Conservation (phyloP, 2,113 vertebrate species). For the Campylomormyrus numenius region DNA sequence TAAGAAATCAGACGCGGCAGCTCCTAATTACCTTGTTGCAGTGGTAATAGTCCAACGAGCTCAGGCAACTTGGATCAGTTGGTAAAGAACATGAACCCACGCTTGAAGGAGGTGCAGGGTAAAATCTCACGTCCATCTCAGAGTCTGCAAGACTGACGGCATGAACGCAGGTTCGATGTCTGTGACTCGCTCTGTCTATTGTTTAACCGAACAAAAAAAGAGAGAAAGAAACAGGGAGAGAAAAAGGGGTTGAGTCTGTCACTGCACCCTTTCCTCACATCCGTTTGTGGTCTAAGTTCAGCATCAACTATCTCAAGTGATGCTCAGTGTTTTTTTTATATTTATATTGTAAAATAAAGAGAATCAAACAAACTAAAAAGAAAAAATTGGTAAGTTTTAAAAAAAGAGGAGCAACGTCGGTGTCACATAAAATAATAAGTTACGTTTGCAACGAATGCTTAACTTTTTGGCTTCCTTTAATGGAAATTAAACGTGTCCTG, state of each 20-base stretch:
- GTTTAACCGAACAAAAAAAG: constrained; percentile 47
- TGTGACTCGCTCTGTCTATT: constrained; percentile 53
- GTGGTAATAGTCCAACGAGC: constrained; percentile 86
- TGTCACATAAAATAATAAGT: background rate
- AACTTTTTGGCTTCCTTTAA: constrained; percentile 11
- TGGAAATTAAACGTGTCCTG: constrained; percentile 33
- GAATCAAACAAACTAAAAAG: constrained; percentile 29
- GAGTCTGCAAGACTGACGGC: constrained; percentile 58
- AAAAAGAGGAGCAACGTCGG: background rate
- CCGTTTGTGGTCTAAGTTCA: constrained; percentile 56
- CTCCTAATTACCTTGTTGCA: constrained; percentile 77
- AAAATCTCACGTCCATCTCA: constrained; percentile 85
- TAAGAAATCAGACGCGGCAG: background rate
- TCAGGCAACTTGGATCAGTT: constrained; percentile 78
- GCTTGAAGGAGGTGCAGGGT: constrained; percentile 79
- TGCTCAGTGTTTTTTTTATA: constrained; percentile 48
- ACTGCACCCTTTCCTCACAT: constrained; percentile 54
- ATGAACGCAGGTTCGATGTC: constrained; percentile 64
- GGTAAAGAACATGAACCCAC: constrained; percentile 81
- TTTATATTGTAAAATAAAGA: constrained; percentile 26
- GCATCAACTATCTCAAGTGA: constrained; percentile 56
- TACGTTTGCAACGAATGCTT: background rate
- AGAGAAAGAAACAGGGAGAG: constrained; percentile 21
- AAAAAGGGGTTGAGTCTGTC: constrained; percentile 52
- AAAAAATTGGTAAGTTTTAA: background rate